phyloP scores from a whole-genome alignment of 1,140 invertebrate species.

The Microplitis mediator region DNA sequence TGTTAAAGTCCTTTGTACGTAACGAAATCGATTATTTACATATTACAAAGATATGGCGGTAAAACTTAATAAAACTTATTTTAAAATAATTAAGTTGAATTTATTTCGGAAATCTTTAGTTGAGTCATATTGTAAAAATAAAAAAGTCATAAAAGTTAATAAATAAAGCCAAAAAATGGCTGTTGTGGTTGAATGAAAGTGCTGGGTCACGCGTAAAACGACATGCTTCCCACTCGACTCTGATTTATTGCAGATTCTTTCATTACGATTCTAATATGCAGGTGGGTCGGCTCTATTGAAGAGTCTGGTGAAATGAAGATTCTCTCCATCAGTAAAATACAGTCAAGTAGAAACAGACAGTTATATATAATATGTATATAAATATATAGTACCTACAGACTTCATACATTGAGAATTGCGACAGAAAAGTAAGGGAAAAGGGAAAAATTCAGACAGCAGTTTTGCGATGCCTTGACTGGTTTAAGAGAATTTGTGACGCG shows the following conservation, averaged over 20 bases:
- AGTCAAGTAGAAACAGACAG: background rate
- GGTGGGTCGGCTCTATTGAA: slow-evolving; percentile 28
- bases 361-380: background rate
- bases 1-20: no score
- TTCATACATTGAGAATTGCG: background rate
- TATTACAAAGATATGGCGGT: no score
- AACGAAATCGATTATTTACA: no score
- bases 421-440: background rate
- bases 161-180: background rate
- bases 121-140: background rate
- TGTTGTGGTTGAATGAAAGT: slow-evolving; percentile 29
- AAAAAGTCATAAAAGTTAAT: slow-evolving; percentile 12
- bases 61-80: background rate
- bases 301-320: background rate
- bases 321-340: background rate
- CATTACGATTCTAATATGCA: slow-evolving; percentile 36
- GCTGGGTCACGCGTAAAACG: slow-evolving; percentile 35
- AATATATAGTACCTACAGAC: background rate
- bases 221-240: slow-evolving; percentile 21
- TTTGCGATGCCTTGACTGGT: slow-evolving; percentile 20
- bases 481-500: slow-evolving; percentile 20
- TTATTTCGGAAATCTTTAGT: background rate
- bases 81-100: background rate
- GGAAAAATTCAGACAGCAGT: background rate
- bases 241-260: slow-evolving; percentile 43